Conservation (phyloP, 2,888 invertebrate genomes). For the Apoderus coryli region DNA sequence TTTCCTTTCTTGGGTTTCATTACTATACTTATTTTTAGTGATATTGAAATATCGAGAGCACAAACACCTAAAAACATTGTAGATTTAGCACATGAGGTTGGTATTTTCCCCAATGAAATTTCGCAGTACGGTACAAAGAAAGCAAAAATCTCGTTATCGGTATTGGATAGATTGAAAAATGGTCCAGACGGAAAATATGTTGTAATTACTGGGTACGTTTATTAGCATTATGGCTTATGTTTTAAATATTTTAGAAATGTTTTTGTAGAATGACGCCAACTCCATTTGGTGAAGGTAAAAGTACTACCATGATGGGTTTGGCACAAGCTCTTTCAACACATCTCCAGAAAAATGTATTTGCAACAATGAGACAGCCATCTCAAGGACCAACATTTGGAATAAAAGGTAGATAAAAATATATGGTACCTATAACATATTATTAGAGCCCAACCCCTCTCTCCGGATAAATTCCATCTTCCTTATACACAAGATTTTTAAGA, state of each 20-base stretch:
- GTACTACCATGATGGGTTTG: conserved; percentile 85
- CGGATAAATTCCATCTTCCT: too few relatives aligned
- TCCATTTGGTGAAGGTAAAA: conserved; percentile 97
- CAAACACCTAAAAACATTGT: conserved; percentile 78
- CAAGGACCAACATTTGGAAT: conserved; percentile 99
- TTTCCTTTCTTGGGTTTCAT: too few relatives aligned
- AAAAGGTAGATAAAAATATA: conserved; percentile 47
- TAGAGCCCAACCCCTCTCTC: too few relatives aligned
- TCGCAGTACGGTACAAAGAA: conserved; percentile 87
- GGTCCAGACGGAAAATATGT: conserved; percentile 77
- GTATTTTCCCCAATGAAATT: conserved; percentile 64
- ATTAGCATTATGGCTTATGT: too few relatives aligned
- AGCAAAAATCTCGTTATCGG: conserved; percentile 78
- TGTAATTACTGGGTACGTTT: conserved; percentile 78
- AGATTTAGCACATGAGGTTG: conserved; percentile 69
- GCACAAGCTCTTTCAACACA: conserved; percentile 85
- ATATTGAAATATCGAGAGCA: conserved; percentile 77
- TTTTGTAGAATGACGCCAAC: conserved; percentile 83
- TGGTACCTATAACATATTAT: too few relatives aligned
- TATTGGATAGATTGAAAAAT: conserved; percentile 57
- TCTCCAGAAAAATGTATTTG: conserved; percentile 73
- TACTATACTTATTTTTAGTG: conserved; percentile 52
- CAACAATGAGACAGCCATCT: conserved; percentile 91
- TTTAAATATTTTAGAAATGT: too few relatives aligned
- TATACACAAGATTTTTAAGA: too few relatives aligned